Evolutionary conservation across 2,797 vertebrate species (phyloP), one percentile per base, ranked within the genome.

Genomic region (Parauchenoglanis ngamensis): DNA sequence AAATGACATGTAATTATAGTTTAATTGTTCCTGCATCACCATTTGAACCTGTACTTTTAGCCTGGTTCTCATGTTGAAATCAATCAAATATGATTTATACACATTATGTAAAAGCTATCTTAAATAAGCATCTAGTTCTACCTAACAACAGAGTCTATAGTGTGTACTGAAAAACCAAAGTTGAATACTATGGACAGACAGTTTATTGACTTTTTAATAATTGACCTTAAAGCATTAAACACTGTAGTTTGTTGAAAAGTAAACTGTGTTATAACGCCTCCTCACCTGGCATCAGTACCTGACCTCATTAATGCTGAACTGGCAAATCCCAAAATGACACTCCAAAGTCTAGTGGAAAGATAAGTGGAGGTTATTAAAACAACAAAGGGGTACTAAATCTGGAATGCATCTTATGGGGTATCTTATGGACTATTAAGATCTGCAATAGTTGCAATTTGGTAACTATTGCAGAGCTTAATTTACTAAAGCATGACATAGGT

Each of bases 291-390:
- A 73, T 23, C 40, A 73, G 70, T 49, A n/a, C 75, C 49, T 77
- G 49, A 77, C 49, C 49, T 76, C 73, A 49, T n/a, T 56, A 31
- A 77, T 56, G 75, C 15, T 56, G 75, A 77, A 77, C 19, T 12
- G 49, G 25, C 49, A 77, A 77, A 77, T 56, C 49, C n/a, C n/a
- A 5, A 77, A 56, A 6, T 1, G n/a, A 31, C 13, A 31, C n/a
- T 54, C 23, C 21, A 70, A 35, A 8, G 11, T 73, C 11, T 56
- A 77, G 15, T 54, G 75, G 31, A 54, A 77, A 77, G 49, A 28
- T 77, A 28, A 77, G n/a, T 77, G 75, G 75, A 56, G 75, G 44
- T 28, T 77, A 28, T 8, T 76, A 76, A 15, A 76, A 52, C 46
- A 52, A 25, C 46, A 77, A 77, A 54, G 2, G 2, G 49, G 75